Percentiles rank a stretch among this genome's conserved stretches.
These are phyloP conservation scores for Druon quercuslanigerum DNA, from an alignment of 1,140 invertebrate genomes.

Conservation along the genomic window DNA sequence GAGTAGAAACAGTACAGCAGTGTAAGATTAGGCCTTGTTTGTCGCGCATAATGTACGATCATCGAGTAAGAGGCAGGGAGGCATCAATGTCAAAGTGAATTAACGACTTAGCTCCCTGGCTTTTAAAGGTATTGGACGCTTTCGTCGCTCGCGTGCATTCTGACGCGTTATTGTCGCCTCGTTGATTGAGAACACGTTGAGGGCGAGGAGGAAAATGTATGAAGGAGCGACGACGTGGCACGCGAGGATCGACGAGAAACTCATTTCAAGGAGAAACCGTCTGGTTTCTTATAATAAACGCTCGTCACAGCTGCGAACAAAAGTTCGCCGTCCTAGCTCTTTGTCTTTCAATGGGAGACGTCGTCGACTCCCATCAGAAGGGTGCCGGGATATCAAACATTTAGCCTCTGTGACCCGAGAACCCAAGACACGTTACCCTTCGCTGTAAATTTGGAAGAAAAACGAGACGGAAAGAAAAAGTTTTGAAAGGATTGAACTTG, in stretches of 20 bases:
- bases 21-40: conserved; percentile 56
- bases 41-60: conserved; percentile 64
- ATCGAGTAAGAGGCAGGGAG: conserved; percentile 42
- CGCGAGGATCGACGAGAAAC: conserved; percentile 45
- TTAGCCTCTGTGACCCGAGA: conserved; percentile 31
- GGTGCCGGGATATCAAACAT: conserved; percentile 36
- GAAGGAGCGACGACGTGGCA: conserved; percentile 23
- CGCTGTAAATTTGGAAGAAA: not conserved
- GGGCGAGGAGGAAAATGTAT: not conserved
- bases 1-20: not conserved
- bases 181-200: too few relatives aligned
- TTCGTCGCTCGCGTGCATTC: conserved; percentile 31
- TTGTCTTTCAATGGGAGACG: conserved; percentile 49
- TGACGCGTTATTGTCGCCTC: conserved; percentile 2
- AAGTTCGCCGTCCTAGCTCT: conserved; percentile 54
- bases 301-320: conserved; percentile 61
- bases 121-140: conserved; percentile 53
- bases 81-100: conserved; percentile 71
- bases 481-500: conserved; percentile 46
- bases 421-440: not conserved
- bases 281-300: conserved; percentile 56
- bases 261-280: conserved; percentile 51
- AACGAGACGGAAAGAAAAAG: conserved; percentile 47
- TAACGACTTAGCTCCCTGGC: conserved; percentile 70
- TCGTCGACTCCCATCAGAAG: conserved; percentile 37